Evolutionary conservation across 2,888 invertebrate species (phyloP).

Genomic region (Branchipolynoe longqiensis): DNA sequence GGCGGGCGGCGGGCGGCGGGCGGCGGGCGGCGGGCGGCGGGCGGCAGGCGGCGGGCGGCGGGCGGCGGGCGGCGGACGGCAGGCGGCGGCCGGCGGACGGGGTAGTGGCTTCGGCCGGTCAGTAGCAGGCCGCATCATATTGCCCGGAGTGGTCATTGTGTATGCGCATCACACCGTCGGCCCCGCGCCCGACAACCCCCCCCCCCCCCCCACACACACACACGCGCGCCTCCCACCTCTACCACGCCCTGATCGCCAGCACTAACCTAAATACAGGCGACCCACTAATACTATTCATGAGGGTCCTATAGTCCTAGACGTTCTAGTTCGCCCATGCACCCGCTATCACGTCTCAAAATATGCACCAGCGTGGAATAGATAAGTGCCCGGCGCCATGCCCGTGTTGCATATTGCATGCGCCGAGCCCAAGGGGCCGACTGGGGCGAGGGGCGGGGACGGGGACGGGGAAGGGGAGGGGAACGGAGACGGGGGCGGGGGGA

Average conservation of each 20-base stretch:
- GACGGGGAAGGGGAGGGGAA: background rate
- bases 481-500: background rate
- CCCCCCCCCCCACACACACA: background rate
- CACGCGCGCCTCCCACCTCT: background rate
- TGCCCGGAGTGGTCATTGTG: conserved; percentile 50
- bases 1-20: background rate
- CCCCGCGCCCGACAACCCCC: conserved; percentile 5
- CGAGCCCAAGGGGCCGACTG: background rate
- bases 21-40: background rate
- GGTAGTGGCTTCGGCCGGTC: background rate
- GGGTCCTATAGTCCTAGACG: conserved; percentile 1
- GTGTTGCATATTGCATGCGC: conserved; percentile 51
- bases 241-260: conserved; percentile 25
- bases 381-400: conserved; percentile 25
- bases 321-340: background rate
- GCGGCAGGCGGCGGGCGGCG: background rate
- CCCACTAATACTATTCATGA: conserved; percentile 60
- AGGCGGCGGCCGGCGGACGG: background rate
- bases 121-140: conserved; percentile 36
- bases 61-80: background rate
- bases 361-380: background rate
- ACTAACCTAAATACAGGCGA: conserved; percentile 57
- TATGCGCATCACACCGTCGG: conserved; percentile 37
- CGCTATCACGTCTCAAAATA: conserved; percentile 4
- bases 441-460: background rate